Evolutionary conservation across 2,113 vertebrate species (phyloP).

Genomic region (Himantopus leucocephalus): DNA sequence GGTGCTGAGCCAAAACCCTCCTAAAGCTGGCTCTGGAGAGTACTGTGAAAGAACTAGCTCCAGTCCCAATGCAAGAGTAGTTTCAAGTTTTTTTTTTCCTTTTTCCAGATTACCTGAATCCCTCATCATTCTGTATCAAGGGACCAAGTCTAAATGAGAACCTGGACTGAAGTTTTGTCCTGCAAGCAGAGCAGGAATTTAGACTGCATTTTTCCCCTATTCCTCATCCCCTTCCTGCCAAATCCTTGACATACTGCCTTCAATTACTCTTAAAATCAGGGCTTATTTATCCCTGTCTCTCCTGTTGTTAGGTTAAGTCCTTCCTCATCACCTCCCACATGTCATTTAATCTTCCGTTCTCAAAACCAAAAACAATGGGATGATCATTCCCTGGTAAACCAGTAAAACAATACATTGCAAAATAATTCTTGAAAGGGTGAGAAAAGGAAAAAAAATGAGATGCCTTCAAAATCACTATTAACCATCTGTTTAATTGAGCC

Average conservation of each 20-base stretch:
- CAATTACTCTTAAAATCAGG: background rate
- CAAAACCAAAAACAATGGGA: background rate
- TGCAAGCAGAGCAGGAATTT: background rate
- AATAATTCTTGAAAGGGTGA: background rate
- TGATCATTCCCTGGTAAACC: background rate
- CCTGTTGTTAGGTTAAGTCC: background rate
- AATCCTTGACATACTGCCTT: background rate
- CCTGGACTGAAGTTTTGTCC: background rate
- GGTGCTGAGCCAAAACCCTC: background rate
- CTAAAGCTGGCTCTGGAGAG: background rate
- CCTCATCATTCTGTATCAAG: background rate
- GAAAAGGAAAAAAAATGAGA: background rate
- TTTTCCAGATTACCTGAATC: background rate
- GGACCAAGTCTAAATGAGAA: background rate
- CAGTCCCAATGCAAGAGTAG: fast-evolving
- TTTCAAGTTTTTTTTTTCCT: background rate
- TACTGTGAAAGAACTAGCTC: background rate
- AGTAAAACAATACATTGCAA: background rate
- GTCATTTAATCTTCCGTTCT: background rate
- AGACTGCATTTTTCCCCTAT: background rate
- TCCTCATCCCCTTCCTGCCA: background rate
- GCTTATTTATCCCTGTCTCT: background rate
- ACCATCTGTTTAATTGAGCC: background rate
- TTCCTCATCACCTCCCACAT: background rate
- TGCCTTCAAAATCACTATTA: background rate